Evolutionary conservation across 2,888 invertebrate species (phyloP), one percentile per base, ranked within the genome.

Genomic region (Plutella xylostella): DNA sequence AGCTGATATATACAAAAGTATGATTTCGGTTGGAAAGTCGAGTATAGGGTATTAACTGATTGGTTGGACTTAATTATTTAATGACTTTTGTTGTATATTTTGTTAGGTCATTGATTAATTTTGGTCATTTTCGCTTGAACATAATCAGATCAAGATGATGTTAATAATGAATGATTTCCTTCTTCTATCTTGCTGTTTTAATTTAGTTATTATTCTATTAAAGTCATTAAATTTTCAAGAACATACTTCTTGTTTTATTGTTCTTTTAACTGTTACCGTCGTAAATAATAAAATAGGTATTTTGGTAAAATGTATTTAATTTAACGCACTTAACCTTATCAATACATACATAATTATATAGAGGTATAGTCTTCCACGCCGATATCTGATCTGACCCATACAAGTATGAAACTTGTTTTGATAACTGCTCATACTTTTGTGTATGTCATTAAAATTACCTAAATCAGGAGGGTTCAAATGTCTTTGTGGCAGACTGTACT

Each of bases 71-170:
- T 68, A 72, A 82, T 83, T 82, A 80, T 80, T 80, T 78, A 73
- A 83, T 83, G 83, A 82, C 83, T 82, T 82, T 83, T 83, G 83
- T 83, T 83, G 83, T 83, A 83, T 83, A 83, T 83, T 82, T 83
- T 83, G 83, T 83, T 83, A 80, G 82, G 83, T 83, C 83, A 82
- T 83, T 83, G 76, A 79, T 82, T 83, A 82, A 82, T 83, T 82
- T 78, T 76, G 71, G 74, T 80, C 79, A 64, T 72, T 70, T 73
- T 67, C 14, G 75, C 76, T 83, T 70, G 60, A 72, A 69, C 68
- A 68, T 78, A 77, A 78, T 78, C 74, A 66, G 72, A 74, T 68
- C 63, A 51, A 77, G 68, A 77, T 72, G 72, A 76, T 80, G 76
- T 78, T 80, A 75, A 69, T 68, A 65, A 74, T 79, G 72, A 74